Conservation (phyloP, 2,888 invertebrate genomes). For the Sinhomidia bicolor region DNA sequence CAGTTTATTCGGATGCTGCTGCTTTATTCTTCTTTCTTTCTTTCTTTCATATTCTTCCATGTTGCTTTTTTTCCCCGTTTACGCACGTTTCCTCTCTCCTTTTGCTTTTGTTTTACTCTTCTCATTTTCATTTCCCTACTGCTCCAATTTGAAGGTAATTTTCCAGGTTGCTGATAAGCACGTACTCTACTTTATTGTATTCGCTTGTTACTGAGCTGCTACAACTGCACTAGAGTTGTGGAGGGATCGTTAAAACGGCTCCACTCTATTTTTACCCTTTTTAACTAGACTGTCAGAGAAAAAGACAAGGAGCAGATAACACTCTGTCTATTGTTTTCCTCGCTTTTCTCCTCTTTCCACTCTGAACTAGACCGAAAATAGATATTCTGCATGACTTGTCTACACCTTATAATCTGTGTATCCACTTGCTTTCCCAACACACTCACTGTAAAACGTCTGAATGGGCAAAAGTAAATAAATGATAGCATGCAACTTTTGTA, state of each 20-base stretch:
- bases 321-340: neutral
- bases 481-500: conserved; percentile 49
- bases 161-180: neutral
- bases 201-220: neutral
- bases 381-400: neutral
- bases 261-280: neutral
- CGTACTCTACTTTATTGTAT: neutral
- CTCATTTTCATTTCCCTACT: neutral
- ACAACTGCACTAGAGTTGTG: too few species aligned
- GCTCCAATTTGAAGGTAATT: neutral
- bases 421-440: too few species aligned
- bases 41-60: neutral
- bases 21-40: too few species aligned
- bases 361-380: neutral
- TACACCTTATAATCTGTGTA: too few species aligned
- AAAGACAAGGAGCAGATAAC: neutral
- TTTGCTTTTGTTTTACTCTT: neutral
- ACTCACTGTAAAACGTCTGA: neutral
- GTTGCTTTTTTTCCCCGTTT: too few species aligned
- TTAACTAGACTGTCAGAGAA: conserved; percentile 15
- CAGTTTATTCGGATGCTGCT: too few species aligned
- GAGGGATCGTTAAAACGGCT: neutral
- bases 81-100: too few species aligned
- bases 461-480: conserved; percentile 15
- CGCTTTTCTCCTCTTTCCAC: neutral